phyloP scores from a whole-genome alignment of 2,888 invertebrate genomes.

The Venusia cambrica region DNA sequence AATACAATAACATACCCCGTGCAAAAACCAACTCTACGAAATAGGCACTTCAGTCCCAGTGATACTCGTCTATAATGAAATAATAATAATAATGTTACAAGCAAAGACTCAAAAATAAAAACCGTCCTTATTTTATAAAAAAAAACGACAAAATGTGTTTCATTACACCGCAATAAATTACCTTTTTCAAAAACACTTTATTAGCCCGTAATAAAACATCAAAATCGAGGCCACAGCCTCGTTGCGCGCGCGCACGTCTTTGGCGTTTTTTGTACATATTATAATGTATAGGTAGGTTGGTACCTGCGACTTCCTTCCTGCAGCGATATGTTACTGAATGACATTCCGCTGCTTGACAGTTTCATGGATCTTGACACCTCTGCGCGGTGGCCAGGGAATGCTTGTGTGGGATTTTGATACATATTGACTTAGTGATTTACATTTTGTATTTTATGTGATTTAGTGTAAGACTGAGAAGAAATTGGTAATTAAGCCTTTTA shows the following conservation, averaged over 20 bases:
- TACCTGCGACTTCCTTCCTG: conserved; percentile 80
- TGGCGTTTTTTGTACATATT: conserved; percentile 43
- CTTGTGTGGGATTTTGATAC: conserved; percentile 32
- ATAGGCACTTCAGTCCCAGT: too few relatives aligned
- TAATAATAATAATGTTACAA: too few relatives aligned
- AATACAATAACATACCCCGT: too few relatives aligned
- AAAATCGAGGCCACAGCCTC: conserved; percentile 42
- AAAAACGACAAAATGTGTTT: too few relatives aligned
- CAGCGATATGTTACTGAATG: conserved; percentile 73
- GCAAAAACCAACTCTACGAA: too few relatives aligned
- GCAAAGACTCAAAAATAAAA: too few relatives aligned
- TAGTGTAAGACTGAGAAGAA: too few relatives aligned
- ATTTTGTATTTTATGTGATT: too few relatives aligned
- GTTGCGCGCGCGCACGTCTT: conserved; percentile 51
- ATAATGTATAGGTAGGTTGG: too few relatives aligned
- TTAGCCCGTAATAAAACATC: conserved; percentile 41
- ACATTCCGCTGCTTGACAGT: conserved; percentile 71
- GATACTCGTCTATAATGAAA: too few relatives aligned
- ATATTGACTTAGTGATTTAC: conserved; percentile 13
- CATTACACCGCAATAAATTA: conserved; percentile 28
- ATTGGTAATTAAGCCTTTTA: too few relatives aligned
- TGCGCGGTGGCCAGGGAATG: conserved; percentile 14
- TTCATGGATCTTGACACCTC: conserved; percentile 63
- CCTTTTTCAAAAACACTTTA: conserved; percentile 37
- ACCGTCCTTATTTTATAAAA: too few relatives aligned